Evolutionary conservation across 2,888 invertebrate species (phyloP).

Genomic region (Ormyrus rosae): DNA sequence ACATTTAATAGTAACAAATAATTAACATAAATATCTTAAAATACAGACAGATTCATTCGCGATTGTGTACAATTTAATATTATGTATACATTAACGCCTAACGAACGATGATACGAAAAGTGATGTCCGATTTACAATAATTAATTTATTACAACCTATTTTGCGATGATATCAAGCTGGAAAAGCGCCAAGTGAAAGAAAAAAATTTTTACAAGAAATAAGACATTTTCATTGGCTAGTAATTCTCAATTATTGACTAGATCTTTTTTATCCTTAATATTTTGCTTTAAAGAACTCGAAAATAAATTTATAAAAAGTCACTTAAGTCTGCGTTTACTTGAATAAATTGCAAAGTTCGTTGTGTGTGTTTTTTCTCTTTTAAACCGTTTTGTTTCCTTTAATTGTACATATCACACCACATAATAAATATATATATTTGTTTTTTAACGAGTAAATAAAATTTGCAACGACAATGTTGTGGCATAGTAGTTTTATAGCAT

Average conservation of each 20-base stretch:
- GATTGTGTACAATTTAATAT: constrained; percentile 29
- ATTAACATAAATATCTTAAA: constrained; percentile 54
- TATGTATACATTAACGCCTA: constrained; percentile 34
- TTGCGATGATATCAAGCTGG: constrained; percentile 40
- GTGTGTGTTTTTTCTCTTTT: constrained; percentile 37
- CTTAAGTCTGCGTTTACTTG: constrained; percentile 46
- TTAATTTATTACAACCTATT: constrained; percentile 43
- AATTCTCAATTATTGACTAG: constrained; percentile 47
- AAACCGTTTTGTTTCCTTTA: constrained; percentile 22
- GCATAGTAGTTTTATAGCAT: constrained; percentile 29
- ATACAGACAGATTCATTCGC: constrained; percentile 48
- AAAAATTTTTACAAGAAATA: constrained; percentile 41
- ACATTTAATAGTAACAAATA: constrained; percentile 40
- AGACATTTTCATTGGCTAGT: constrained; percentile 27
- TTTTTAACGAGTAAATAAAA: constrained; percentile 53
- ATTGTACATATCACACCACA: constrained; percentile 56
- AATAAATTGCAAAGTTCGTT: constrained; percentile 57
- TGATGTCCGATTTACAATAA: constrained; percentile 46
- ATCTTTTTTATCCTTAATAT: constrained; percentile 22
- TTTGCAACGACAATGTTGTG: constrained; percentile 44
- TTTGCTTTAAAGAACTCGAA: constrained; percentile 15
- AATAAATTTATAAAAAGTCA: constrained; percentile 53
- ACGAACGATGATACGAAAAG: constrained; percentile 29
- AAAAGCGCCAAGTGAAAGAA: constrained; percentile 49
- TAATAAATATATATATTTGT: constrained; percentile 47